Percentiles rank a stretch among this genome's conserved stretches.
Conservation (phyloP, 2,113 vertebrate species). For the Pterophyllum scalare region DNA sequence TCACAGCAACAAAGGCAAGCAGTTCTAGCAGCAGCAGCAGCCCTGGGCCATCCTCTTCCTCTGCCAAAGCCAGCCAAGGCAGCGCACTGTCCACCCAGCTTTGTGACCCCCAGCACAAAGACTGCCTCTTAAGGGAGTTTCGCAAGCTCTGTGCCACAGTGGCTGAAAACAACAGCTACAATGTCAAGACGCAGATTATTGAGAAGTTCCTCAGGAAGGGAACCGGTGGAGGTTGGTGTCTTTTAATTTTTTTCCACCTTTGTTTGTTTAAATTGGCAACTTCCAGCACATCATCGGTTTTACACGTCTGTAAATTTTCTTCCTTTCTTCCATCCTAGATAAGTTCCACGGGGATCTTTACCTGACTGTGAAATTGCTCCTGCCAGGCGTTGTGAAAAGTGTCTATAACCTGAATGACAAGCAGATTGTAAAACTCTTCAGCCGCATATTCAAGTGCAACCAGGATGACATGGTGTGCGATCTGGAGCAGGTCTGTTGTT, state of each 20-base stretch:
- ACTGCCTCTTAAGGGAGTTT: conserved; percentile 93
- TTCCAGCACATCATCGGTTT: not conserved
- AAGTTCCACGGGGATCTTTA: conserved; percentile 94
- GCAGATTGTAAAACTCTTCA: conserved; percentile 98
- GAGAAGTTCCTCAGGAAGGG: conserved; percentile 93
- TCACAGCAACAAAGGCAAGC: conserved; percentile 80
- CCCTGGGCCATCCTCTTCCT: conserved; percentile 55
- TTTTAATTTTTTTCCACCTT: fast-evolving
- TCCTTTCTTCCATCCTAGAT: conserved; percentile 77
- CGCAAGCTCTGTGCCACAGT: conserved; percentile 93
- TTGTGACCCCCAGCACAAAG: conserved; percentile 91
- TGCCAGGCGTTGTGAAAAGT: conserved; percentile 95
- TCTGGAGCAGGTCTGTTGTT: conserved; percentile 89
- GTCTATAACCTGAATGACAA: conserved; percentile 99
- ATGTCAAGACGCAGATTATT: conserved; percentile 94
- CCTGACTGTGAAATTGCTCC: conserved; percentile 93
- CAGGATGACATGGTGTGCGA: conserved; percentile 95
- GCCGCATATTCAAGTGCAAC: conserved; percentile 92
- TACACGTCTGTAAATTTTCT: not conserved
- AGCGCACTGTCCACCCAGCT: conserved; percentile 82
- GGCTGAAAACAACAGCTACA: conserved; percentile 93
- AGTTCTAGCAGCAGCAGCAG: conserved; percentile 61
- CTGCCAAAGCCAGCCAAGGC: conserved; percentile 65
- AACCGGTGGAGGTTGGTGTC: conserved; percentile 85
- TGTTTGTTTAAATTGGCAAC: not conserved